A percentile compares a stretch with the other conserved stretches of the same genome.
Evolutionary conservation across 37 sponge, comb jelly and placozoan genomes (phyloP).

Genomic region (Halisarca cf. caerulea): DNA sequence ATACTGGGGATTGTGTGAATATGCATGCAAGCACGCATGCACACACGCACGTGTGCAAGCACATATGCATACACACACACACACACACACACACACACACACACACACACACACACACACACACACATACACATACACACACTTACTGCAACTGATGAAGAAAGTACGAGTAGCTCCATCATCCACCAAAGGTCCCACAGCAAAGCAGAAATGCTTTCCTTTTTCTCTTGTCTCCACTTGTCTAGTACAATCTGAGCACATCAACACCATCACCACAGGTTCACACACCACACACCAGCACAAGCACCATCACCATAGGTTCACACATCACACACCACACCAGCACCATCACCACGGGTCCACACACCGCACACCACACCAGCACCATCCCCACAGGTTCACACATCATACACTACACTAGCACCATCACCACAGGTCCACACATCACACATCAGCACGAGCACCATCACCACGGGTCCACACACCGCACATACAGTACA

Average conservation of each 20-base stretch:
- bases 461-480: too few relatives aligned
- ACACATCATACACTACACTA: background rate
- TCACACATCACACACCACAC: background rate
- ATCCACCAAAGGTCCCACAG: slow-evolving; percentile 89
- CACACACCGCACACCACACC: too few relatives aligned
- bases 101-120: slow-evolving; percentile 40
- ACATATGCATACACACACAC: slow-evolving; percentile 17
- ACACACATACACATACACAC: background rate
- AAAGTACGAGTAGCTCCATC: slow-evolving; percentile 88
- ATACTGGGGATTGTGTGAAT: background rate
- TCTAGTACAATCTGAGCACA: slow-evolving; percentile 66
- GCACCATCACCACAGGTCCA: too few relatives aligned
- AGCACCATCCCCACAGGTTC: too few relatives aligned
- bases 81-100: background rate
- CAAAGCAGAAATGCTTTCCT: slow-evolving; percentile 77
- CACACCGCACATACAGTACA: too few relatives aligned
- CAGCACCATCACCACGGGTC: too few relatives aligned
- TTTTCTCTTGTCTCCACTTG: slow-evolving; percentile 74
- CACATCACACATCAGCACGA: too few relatives aligned
- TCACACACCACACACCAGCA: background rate
- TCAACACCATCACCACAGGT: background rate
- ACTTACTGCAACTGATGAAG: slow-evolving; percentile 89
- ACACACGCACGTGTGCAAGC: background rate
- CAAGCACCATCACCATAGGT: background rate
- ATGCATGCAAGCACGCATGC: background rate